Evolutionary conservation across 2,113 vertebrate species (phyloP), one percentile per base, ranked within the genome.

Genomic region (Chelonoidis abingdonii): DNA sequence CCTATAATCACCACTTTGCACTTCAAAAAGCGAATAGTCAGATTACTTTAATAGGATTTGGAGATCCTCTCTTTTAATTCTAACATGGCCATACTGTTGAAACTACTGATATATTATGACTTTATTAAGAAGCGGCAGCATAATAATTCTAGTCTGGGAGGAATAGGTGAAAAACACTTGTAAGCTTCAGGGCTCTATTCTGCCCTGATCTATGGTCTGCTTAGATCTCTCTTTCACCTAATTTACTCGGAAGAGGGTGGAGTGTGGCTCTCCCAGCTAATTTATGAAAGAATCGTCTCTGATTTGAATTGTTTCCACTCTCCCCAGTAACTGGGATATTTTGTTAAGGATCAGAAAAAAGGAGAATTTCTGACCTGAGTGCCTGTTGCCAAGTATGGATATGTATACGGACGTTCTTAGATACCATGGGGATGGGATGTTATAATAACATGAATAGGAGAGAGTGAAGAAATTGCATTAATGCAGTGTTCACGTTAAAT

Each of bases 131-230:
- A 91, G 50, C 87, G 87, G 96, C 95, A 89, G 52, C 92, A 92
- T 96, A 95, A 96, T 96, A 95, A 81, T 89, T 79, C 65, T 52
- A 90, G 89, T 93, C 91, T 93, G 22, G 85, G 92, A 97, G 93
- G 93, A 97, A 95, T 59, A 97, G 97, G 97, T 97, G 96, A 97
- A 94, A 98, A 95, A 95, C 83, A 92, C 92, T 88, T 89, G 62
- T 83, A 96, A 97, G 84, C 93, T 87, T 96, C 81, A 88, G 80
- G 84, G 92, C 65, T 88, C 62, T 89, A 35, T 65, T 97, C 93
- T 95, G 91, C 53, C 91, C 86, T 79, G 88, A 94, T 83, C 81
- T 89, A 87, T 0, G 1, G 82, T 85, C 94, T 94, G 93, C 89
- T 97, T 95, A 93, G 93, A 96, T 97, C 89, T 90, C 95, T 80